Percentiles rank a stretch among this genome's conserved stretches.
Evolutionary conservation across 2,113 vertebrate species (phyloP).

Genomic region (Crotalus helleri): DNA sequence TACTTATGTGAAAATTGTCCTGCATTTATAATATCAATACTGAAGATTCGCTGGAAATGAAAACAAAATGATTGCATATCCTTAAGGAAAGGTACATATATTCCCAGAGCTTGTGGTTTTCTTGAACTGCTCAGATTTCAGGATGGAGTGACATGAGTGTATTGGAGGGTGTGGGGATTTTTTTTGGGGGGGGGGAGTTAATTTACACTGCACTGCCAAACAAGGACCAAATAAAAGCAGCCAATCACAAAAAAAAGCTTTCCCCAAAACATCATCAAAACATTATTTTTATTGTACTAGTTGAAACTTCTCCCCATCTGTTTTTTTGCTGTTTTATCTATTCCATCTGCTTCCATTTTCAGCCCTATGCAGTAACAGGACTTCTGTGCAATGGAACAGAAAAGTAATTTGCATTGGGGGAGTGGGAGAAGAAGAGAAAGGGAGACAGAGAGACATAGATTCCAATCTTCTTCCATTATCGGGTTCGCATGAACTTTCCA

Average conservation of each 20-base stretch:
- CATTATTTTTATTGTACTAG: not conserved
- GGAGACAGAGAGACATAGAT: slow-evolving; percentile 16
- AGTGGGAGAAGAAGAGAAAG: not conserved
- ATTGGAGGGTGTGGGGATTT: not conserved
- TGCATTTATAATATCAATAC: not conserved
- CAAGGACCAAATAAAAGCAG: not conserved
- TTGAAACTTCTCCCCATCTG: not conserved
- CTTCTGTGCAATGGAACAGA: slow-evolving; percentile 28
- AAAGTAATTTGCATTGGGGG: slow-evolving; percentile 56
- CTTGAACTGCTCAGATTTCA: not conserved
- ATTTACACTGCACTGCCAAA: not conserved
- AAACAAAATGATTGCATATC: not conserved
- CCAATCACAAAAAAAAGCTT: not conserved
- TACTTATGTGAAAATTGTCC: not conserved
- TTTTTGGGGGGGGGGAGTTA: too few relatives aligned
- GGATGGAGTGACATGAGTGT: not conserved
- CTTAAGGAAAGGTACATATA: not conserved
- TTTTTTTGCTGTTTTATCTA: slow-evolving; percentile 21
- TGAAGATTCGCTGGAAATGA: not conserved
- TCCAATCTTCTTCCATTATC: slow-evolving; percentile 45
- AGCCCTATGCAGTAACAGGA: slow-evolving; percentile 33
- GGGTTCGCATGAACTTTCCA: slow-evolving; percentile 64
- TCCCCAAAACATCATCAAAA: not conserved
- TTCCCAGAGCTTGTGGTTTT: not conserved
- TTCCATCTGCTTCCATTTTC: slow-evolving; percentile 32